phyloP scores from a whole-genome alignment of 2,888 invertebrate genomes.

The Tipula helvola region DNA sequence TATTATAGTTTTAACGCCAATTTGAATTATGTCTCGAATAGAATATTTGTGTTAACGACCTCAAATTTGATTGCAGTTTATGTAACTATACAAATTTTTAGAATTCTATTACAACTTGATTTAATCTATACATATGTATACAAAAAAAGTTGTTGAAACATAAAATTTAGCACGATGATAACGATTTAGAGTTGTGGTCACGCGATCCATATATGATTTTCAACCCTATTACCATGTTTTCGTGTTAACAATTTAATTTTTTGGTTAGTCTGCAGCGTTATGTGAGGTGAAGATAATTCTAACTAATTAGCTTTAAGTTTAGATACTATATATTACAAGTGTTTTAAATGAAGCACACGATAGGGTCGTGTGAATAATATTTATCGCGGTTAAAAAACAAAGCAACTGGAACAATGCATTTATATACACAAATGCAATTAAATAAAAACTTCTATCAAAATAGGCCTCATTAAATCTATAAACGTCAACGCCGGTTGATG shows the following conservation, averaged over 20 bases:
- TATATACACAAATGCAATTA: not conserved
- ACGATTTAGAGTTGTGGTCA: not conserved
- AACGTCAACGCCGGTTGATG: not conserved
- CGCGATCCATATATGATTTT: not conserved
- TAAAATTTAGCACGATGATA: not conserved
- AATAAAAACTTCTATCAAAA: not conserved
- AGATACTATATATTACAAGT: not conserved
- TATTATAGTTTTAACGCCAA: not conserved
- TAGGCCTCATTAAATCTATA: not conserved
- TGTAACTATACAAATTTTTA: not conserved
- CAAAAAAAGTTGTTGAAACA: not conserved
- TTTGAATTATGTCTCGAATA: not conserved
- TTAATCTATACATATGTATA: not conserved
- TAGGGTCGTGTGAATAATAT: not conserved
- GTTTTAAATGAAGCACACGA: not conserved
- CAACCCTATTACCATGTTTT: not conserved
- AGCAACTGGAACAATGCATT: not conserved
- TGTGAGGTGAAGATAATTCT: not conserved
- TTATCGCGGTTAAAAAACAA: not conserved
- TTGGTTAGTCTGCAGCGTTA: not conserved
- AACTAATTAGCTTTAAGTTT: not conserved
- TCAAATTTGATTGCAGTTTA: not conserved
- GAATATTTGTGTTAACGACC: not conserved
- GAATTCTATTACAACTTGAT: not conserved
- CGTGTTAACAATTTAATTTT: not conserved